phyloP scores from a whole-genome alignment of 2,797 vertebrate genomes.

The Labeo calbasu region DNA sequence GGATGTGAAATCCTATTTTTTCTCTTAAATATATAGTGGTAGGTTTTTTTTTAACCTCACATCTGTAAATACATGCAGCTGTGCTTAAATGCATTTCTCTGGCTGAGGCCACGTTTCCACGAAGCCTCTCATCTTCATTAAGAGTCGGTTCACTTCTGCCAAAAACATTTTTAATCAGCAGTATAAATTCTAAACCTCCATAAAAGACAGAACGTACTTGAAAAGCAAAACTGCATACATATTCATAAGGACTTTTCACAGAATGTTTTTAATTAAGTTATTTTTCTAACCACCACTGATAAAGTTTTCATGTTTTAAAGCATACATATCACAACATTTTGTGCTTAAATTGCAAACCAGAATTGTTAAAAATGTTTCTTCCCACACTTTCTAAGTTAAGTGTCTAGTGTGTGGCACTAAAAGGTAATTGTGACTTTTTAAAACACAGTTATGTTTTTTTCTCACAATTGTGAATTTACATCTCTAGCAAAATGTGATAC shows the following conservation, averaged over 20 bases:
- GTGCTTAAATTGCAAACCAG: not conserved
- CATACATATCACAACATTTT: not conserved
- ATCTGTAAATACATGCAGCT: constrained; percentile 8
- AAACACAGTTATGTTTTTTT: too few relatives aligned
- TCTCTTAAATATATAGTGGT: not conserved
- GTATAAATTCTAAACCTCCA: not conserved
- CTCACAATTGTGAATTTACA: too few relatives aligned
- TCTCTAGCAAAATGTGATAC: too few relatives aligned
- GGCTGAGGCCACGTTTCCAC: not conserved
- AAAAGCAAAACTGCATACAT: not conserved
- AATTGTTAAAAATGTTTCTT: not conserved
- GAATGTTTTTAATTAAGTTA: not conserved
- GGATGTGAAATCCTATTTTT: not conserved
- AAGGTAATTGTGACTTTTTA: not conserved
- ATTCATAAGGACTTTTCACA: not conserved
- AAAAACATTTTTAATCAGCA: not conserved
- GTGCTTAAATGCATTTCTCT: constrained; percentile 17
- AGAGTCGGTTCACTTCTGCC: not conserved
- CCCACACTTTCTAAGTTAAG: not conserved
- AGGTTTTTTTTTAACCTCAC: not conserved
- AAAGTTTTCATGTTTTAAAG: not conserved
- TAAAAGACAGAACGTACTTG: not conserved
- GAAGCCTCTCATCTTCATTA: not conserved
- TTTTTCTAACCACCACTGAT: not conserved
- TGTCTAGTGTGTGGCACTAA: not conserved